Percentiles rank a stretch among this genome's conserved stretches.
Evolutionary conservation across 2,113 vertebrate genomes (phyloP).

Genomic region (Gracilinanus agilis): DNA sequence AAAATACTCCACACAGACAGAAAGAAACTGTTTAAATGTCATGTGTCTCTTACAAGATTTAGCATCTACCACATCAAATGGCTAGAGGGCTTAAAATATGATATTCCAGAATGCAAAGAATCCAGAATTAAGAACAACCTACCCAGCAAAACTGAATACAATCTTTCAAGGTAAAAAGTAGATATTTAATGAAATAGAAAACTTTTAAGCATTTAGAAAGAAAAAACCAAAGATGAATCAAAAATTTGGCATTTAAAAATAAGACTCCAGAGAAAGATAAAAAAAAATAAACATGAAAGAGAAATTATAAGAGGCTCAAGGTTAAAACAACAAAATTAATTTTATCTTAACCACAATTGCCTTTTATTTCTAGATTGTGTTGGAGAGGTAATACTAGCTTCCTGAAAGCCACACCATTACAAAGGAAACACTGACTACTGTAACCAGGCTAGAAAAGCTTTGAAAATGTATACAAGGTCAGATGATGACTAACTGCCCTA

Average conservation of each 20-base stretch:
- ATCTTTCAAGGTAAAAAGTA: not conserved
- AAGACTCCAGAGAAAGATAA: not conserved
- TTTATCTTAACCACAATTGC: not conserved
- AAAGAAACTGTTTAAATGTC: not conserved
- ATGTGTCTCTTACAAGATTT: not conserved
- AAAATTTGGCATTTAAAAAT: not conserved
- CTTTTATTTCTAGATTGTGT: not conserved
- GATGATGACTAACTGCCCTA: not conserved
- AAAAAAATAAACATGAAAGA: not conserved
- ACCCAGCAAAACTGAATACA: not conserved
- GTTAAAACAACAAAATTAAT: not conserved
- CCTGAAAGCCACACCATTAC: not conserved
- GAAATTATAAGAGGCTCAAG: not conserved
- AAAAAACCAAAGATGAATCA: not conserved
- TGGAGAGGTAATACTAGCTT: not conserved
- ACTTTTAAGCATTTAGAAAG: not conserved
- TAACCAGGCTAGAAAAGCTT: not conserved
- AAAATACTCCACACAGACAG: not conserved
- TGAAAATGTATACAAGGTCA: not conserved
- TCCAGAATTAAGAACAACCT: not conserved
- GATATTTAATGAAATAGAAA: not conserved
- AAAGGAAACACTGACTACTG: not conserved
- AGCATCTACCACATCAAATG: not conserved
- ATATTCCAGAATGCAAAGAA: not conserved
- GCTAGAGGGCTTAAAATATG: not conserved